These are phyloP conservation scores for Cyprinodon tularosa DNA, from an alignment of 2,113 vertebrate species.

Conservation along the genomic window DNA sequence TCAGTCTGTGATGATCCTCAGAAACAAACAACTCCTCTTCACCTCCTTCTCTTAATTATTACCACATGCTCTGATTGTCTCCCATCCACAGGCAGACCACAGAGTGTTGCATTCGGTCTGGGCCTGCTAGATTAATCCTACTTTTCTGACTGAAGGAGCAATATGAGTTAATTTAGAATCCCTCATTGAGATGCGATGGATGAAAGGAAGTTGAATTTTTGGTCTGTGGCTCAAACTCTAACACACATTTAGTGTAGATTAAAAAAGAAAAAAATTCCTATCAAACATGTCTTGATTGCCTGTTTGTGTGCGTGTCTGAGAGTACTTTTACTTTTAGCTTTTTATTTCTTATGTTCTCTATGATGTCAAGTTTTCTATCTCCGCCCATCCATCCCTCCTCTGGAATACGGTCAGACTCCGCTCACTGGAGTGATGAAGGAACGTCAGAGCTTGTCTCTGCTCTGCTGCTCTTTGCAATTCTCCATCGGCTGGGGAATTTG, in stretches of 20 bases:
- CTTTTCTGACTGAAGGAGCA: constrained; percentile 27
- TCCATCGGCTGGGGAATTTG: constrained; percentile 20
- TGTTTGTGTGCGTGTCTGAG: constrained; percentile 3
- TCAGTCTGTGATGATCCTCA: constrained; percentile 32
- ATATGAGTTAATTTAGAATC: constrained; percentile 13
- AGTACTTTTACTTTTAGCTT: constrained; percentile 25
- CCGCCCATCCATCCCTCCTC: background rate
- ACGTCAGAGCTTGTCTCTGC: constrained; percentile 9
- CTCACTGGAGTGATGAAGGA: constrained; percentile 17
- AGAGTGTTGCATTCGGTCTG: constrained; percentile 44
- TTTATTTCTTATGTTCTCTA: constrained; percentile 33
- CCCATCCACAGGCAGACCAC: constrained; percentile 23
- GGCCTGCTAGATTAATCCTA: constrained; percentile 7
- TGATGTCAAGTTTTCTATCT: constrained; percentile 38
- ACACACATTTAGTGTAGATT: constrained; percentile 28
- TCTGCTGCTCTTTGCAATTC: constrained; percentile 19
- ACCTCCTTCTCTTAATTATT: constrained; percentile 41
- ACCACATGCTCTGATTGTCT: constrained; percentile 34
- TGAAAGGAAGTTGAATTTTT: constrained; percentile 33
- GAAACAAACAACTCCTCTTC: constrained; percentile 48
- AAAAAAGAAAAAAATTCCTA: constrained; percentile 31
- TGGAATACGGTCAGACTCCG: constrained; percentile 31
- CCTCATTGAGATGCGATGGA: constrained; percentile 28
- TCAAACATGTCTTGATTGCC: constrained; percentile 50
- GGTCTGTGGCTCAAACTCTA: constrained; percentile 22